These are phyloP conservation scores for Tachystola acroxantha DNA, from an alignment of 2,888 invertebrate genomes.

Conservation along the genomic window DNA sequence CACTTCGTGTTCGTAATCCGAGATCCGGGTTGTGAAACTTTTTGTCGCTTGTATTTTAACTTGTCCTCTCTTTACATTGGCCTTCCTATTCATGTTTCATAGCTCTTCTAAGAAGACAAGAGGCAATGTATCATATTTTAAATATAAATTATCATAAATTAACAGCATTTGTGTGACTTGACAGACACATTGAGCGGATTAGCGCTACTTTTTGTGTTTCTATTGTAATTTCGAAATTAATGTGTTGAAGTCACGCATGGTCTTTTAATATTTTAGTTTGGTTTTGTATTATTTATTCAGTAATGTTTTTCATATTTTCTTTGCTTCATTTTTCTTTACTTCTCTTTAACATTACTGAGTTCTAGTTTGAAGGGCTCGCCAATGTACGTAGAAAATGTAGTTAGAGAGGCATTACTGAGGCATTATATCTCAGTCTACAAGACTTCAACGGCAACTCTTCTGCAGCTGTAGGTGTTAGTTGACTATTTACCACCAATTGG, in stretches of 20 bases:
- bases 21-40: not conserved
- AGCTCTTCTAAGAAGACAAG: not conserved
- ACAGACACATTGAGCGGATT: conserved; percentile 9
- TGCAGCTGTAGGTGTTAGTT: too few species aligned
- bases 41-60: not conserved
- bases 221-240: conserved; percentile 7
- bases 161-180: conserved; percentile 5
- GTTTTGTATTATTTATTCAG: not conserved
- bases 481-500: too few species aligned
- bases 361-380: too few species aligned
- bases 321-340: too few species aligned
- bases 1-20: conserved; percentile 5
- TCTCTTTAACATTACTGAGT: too few species aligned
- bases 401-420: too few species aligned
- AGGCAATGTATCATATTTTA: conserved; percentile 1
- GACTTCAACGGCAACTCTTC: too few species aligned
- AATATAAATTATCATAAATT: conserved; percentile 6
- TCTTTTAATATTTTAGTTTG: conserved; percentile 1
- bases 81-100: not conserved
- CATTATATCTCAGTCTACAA: too few species aligned
- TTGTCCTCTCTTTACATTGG: conserved; percentile 1
- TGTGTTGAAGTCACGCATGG: conserved; percentile 6
- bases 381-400: too few species aligned
- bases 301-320: too few species aligned
- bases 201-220: conserved; percentile 8